These are phyloP conservation scores for Leucania comma DNA, from an alignment of 2,888 invertebrate genomes.

Conservation along the genomic window DNA sequence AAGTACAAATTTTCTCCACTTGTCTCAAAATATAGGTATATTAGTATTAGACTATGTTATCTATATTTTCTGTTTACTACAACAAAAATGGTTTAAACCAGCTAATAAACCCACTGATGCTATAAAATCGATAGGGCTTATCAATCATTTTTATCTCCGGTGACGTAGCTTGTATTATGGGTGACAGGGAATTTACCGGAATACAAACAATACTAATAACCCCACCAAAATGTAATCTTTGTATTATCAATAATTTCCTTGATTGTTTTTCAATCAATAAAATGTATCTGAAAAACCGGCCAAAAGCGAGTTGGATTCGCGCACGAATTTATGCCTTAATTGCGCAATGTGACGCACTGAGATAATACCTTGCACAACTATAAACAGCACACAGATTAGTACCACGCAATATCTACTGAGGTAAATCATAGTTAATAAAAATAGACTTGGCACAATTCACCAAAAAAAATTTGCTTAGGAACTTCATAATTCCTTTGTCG, in stretches of 20 bases:
- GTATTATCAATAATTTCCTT: neutral
- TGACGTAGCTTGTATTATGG: neutral
- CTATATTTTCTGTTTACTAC: too few relatives aligned
- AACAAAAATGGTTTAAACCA: neutral
- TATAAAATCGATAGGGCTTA: conserved; percentile 2
- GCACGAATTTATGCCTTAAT: neutral
- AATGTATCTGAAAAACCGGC: neutral
- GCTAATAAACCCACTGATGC: neutral
- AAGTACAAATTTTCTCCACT: too few relatives aligned
- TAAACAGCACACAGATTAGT: conserved; percentile 3
- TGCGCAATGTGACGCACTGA: neutral
- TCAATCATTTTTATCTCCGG: conserved; percentile 41
- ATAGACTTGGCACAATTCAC: neutral
- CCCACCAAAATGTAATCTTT: neutral
- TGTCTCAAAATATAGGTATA: too few relatives aligned
- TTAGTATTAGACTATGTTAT: too few relatives aligned
- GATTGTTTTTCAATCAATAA: conserved; percentile 2
- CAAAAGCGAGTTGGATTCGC: too few relatives aligned
- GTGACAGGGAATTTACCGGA: neutral
- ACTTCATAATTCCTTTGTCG: neutral
- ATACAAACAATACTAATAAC: neutral
- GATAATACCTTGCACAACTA: neutral
- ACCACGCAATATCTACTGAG: neutral
- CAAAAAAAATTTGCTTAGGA: neutral
- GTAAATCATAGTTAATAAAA: neutral